These are phyloP conservation scores for Gadus chalcogrammus DNA, from an alignment of 2,113 vertebrate genomes.

Conservation along the genomic window DNA sequence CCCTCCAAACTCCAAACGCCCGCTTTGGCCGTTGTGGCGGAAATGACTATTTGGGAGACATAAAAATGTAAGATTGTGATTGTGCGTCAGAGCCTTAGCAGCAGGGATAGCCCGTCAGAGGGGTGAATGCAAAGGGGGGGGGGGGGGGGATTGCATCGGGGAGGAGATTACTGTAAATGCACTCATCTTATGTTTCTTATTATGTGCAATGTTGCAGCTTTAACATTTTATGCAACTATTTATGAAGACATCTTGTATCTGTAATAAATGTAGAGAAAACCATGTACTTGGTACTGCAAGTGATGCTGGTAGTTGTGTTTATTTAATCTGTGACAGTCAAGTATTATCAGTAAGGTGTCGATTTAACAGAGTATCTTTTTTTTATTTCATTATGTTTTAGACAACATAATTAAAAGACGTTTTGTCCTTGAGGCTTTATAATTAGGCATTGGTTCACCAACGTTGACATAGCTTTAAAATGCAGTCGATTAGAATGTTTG, in stretches of 20 bases:
- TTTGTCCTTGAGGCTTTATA: slow-evolving; percentile 51
- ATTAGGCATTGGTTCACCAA: slow-evolving; percentile 71
- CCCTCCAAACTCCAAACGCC: slow-evolving; percentile 72
- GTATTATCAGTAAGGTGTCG: neutral
- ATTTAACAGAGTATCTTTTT: slow-evolving; percentile 37
- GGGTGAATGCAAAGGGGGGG: slow-evolving; percentile 64
- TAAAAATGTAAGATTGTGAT: slow-evolving; percentile 31
- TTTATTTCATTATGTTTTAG: slow-evolving; percentile 54
- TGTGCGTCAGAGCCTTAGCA: slow-evolving; percentile 50
- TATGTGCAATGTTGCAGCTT: slow-evolving; percentile 99
- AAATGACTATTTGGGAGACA: slow-evolving; percentile 42
- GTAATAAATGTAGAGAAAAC: slow-evolving; percentile 98
- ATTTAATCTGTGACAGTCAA: slow-evolving; percentile 52
- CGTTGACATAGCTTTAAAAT: slow-evolving; percentile 69
- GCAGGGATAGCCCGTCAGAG: slow-evolving; percentile 47
- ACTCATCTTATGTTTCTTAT: slow-evolving; percentile 87
- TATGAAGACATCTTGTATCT: slow-evolving; percentile 96
- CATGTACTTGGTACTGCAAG: slow-evolving; percentile 87
- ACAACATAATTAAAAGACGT: slow-evolving; percentile 56
- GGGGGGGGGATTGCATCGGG: slow-evolving; percentile 7
- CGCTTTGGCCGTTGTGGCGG: slow-evolving; percentile 58
- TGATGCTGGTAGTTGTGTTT: slow-evolving; percentile 87
- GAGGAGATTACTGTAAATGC: slow-evolving; percentile 87
- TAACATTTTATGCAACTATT: slow-evolving; percentile 99
- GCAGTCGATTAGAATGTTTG: slow-evolving; percentile 42